phyloP scores from a whole-genome alignment of 2,797 vertebrate species.

The Eidolon dupreanum region DNA sequence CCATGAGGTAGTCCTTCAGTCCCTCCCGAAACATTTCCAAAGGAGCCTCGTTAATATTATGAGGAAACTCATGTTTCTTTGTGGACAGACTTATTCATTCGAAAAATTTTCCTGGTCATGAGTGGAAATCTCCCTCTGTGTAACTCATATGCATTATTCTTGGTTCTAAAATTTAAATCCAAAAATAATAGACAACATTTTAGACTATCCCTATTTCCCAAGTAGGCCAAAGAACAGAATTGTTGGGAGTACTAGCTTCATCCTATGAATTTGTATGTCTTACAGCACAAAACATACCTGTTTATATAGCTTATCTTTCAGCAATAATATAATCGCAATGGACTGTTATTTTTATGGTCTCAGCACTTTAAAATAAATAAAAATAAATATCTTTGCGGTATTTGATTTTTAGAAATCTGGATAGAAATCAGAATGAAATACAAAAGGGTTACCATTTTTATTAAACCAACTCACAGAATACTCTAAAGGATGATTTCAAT shows the following conservation, averaged over 20 bases:
- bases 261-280: background rate
- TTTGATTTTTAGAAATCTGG: background rate
- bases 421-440: slow-evolving; percentile 34
- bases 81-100: background rate
- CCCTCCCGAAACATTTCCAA: background rate
- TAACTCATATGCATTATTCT: background rate
- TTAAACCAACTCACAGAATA: background rate
- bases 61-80: background rate
- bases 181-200: background rate
- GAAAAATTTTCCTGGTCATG: background rate
- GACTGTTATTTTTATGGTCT: background rate
- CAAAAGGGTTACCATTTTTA: background rate
- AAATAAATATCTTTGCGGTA: background rate
- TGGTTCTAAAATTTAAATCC: background rate
- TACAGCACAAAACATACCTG: background rate
- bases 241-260: background rate
- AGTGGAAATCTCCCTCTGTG: background rate
- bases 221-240: background rate
- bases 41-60: background rate
- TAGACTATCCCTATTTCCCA: background rate
- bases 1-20: background rate
- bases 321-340: background rate
- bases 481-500: background rate
- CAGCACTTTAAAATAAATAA: slow-evolving; percentile 24
- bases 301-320: background rate